A percentile compares a stretch with the other conserved stretches of the same genome.
Evolutionary conservation across 1,140 invertebrate genomes (phyloP).

Genomic region (Drosophila kepulauana): DNA sequence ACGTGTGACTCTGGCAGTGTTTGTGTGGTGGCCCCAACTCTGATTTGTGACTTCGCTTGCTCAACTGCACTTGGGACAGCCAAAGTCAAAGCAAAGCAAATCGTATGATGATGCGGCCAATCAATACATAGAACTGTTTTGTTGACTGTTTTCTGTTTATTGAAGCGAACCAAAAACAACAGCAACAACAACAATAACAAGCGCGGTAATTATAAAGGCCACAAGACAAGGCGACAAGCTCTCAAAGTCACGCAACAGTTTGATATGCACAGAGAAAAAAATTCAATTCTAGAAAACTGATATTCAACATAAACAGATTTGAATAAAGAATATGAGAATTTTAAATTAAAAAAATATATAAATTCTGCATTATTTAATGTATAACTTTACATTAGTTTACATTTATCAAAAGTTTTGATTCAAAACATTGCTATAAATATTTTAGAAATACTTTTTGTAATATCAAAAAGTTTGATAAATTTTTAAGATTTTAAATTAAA

Average conservation of each 20-base stretch:
- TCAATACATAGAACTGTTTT: slow-evolving; percentile 28
- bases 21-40: slow-evolving; percentile 2
- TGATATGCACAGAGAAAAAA: not conserved
- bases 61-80: slow-evolving; percentile 12
- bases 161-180: not conserved
- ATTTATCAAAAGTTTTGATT: too few relatives aligned
- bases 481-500: too few relatives aligned
- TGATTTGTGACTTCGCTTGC: slow-evolving; percentile 11
- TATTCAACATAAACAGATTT: too few relatives aligned
- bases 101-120: slow-evolving; percentile 45
- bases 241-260: slow-evolving; percentile 46
- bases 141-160: slow-evolving; percentile 8
- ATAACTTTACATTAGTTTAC: too few relatives aligned
- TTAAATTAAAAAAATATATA: too few relatives aligned
- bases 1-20: slow-evolving; percentile 54
- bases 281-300: too few relatives aligned
- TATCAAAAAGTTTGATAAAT: too few relatives aligned
- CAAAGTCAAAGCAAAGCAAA: slow-evolving; percentile 4
- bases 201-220: slow-evolving; percentile 64
- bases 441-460: too few relatives aligned
- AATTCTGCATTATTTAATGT: too few relatives aligned
- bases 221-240: slow-evolving; percentile 19
- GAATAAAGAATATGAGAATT: too few relatives aligned
- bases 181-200: slow-evolving; percentile 10
- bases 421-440: too few relatives aligned